Evolutionary conservation across 2,797 vertebrate species (phyloP).

Genomic region (Alosa sapidissima): DNA sequence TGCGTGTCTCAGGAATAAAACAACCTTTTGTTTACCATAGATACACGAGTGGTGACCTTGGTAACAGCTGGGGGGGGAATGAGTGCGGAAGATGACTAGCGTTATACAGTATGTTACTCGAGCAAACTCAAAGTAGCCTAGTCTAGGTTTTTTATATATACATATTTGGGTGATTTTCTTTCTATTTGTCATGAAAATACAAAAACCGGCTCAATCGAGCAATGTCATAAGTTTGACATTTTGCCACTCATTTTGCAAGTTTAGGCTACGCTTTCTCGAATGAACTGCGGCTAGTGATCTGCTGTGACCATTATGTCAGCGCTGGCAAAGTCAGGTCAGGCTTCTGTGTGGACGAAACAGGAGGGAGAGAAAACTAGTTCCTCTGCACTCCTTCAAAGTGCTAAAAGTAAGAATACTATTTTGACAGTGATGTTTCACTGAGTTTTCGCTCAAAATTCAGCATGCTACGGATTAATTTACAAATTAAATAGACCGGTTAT

Average conservation of each 20-base stretch:
- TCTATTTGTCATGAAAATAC: background rate
- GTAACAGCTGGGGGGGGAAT: background rate
- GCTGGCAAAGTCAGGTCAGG: background rate
- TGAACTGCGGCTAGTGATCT: background rate
- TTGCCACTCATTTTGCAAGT: background rate
- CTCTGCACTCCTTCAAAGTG: background rate
- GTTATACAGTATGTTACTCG: background rate
- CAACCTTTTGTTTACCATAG: background rate
- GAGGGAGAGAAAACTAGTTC: background rate
- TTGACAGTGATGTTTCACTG: background rate
- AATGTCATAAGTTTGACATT: background rate
- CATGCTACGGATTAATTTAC: background rate
- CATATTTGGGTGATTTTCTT: background rate
- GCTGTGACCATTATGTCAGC: slow-evolving; percentile 6
- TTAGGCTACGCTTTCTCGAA: background rate
- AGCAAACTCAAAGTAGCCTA: background rate
- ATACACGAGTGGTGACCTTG: slow-evolving; percentile 2
- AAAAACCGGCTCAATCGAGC: background rate
- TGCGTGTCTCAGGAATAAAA: background rate
- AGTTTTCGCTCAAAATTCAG: background rate
- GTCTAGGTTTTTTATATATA: no score
- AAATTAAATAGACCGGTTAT: background rate
- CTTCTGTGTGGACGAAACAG: background rate
- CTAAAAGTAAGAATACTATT: background rate
- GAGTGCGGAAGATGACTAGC: background rate